A percentile compares a stretch with the other conserved stretches of the same genome.
phyloP scores from a whole-genome alignment of 2,797 vertebrate genomes.

The Champsocephalus gunnari region DNA sequence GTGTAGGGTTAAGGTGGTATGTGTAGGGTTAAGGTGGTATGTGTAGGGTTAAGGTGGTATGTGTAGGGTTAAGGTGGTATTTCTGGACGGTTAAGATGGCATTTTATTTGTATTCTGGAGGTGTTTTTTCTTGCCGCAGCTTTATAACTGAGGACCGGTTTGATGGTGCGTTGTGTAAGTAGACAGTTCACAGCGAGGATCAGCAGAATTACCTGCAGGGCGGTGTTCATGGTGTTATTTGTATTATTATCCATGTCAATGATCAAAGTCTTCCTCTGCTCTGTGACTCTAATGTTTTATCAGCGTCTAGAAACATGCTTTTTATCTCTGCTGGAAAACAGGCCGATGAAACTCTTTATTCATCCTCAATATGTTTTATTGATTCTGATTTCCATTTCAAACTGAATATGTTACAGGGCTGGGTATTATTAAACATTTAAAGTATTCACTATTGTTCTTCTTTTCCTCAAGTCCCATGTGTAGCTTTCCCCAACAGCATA shows the following conservation, averaged over 20 bases:
- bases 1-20: background rate
- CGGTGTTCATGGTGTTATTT: background rate
- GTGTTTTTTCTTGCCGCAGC: too few relatives aligned
- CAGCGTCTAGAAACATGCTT: too few relatives aligned
- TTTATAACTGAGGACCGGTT: background rate
- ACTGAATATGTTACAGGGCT: conserved; percentile 34
- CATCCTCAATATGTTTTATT: conserved; percentile 25
- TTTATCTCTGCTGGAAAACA: too few relatives aligned
- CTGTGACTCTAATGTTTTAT: background rate
- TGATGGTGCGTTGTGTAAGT: background rate
- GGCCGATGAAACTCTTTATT: background rate
- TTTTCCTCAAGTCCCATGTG: background rate
- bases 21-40: background rate
- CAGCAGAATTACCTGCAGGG: too few relatives aligned
- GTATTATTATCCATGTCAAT: too few relatives aligned
- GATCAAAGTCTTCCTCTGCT: background rate
- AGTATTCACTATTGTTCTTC: background rate
- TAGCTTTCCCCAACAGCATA: background rate
- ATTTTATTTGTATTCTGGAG: background rate
- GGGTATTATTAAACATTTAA: background rate
- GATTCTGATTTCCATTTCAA: conserved; percentile 18
- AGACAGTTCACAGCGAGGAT: too few relatives aligned
- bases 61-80: background rate
- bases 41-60: background rate
- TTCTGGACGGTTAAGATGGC: background rate